Conservation (phyloP, 2,113 vertebrate species). For the Hydrochoerus hydrochaeris region DNA sequence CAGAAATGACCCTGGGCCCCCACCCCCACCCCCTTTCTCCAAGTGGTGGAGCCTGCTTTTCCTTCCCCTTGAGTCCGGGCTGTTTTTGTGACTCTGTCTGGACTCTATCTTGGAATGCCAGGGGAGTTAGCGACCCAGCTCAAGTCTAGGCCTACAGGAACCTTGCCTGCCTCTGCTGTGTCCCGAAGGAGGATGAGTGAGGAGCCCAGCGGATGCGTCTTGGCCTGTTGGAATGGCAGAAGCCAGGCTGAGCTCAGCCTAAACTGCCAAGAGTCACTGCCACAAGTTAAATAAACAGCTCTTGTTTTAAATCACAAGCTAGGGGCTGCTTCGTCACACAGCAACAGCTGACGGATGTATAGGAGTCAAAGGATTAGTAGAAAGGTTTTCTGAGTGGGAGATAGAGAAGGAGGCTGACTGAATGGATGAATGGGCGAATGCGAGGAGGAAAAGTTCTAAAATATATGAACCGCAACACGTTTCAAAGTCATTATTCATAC, state of each 20-base stretch:
- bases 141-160: neutral
- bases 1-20: neutral
- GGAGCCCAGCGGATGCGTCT: neutral
- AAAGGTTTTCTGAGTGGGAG: neutral
- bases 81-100: neutral
- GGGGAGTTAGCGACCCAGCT: neutral
- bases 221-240: neutral
- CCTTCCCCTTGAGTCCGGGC: neutral
- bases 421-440: neutral
- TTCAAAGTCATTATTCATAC: neutral
- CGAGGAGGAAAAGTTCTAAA: neutral
- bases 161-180: neutral
- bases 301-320: neutral
- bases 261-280: neutral
- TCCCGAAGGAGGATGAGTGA: too few species aligned
- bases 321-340: neutral
- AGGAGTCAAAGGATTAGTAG: fast-evolving
- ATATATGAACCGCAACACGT: neutral
- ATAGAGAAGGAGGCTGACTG: neutral
- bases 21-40: neutral
- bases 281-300: fast-evolving
- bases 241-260: neutral
- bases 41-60: too few species aligned
- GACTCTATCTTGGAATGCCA: neutral
- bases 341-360: neutral